Base-by-base conservation (phyloP, 1,140 invertebrate species). In the Temnothorax curvispinosus region DNA sequence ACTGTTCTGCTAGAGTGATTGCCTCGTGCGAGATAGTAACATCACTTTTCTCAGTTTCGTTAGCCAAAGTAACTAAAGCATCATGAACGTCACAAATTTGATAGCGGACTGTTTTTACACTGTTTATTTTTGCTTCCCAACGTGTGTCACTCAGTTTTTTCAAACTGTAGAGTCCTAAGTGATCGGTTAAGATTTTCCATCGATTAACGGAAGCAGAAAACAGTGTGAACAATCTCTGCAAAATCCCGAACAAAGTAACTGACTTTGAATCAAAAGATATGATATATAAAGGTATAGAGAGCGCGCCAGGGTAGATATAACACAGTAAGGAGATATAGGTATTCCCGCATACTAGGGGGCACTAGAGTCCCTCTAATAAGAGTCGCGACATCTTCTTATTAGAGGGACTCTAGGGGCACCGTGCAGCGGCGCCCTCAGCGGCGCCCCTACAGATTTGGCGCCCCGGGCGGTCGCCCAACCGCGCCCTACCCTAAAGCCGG, bases 121-220 rank as follows among this genome's bases (percentile, higher is more conserved):
- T 85, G 64, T 91, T 58, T 41, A 93, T 89, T 89, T 91, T 85
- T 72, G 89, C 91, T 72, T 87, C 74, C 91, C 93, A 94, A 65
- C 91, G 82, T 58, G 93, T 94, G 21, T 92, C 92, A 56, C 64
- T 88, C 27, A 92, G 76, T 67, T 82, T 87, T 88, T 94, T 94
- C 78, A 93, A 60, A 35, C 90, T 93, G 9, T 93, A 85, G 60
- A 76, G 71, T 85, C 69, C n/a, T 56, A 93, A 74, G 84, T 92
- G 76, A 64, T 90, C 87, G 62, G 77, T 76, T 38, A 93, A 86
- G 58, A 94, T 81, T 71, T 38, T 32, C 91, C 93, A 94, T n/a
- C 90, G 80, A 52, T 91, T 86, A 9, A 87, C 90, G 60, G 91
- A 94, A 75, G 85, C 69, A 47, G 92, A 91, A 92, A 90, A 91